Evolutionary conservation across 2,797 vertebrate genomes (phyloP), one percentile per base, ranked within the genome.

Genomic region (Erethizon dorsatum): DNA sequence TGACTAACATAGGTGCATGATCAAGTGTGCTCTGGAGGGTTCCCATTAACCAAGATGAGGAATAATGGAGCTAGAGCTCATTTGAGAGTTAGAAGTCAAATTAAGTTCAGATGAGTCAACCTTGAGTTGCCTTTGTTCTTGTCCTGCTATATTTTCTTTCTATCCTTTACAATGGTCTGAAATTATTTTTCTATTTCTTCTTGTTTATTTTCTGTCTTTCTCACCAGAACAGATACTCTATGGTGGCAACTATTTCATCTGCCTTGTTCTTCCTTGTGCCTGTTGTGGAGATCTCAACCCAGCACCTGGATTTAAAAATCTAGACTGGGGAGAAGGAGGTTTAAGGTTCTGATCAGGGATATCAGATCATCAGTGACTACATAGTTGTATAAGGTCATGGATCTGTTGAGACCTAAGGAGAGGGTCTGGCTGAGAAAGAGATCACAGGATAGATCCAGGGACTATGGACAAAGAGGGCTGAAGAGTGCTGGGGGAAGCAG

Each of bases 261-360:
- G 56, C 80, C 67, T 75, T 84, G 24, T 37, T 96, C 79, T 83
- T 95, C 67, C 47, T 86, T 57, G 0, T 67, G 56, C 78, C 69
- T 22, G 56, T 56, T 88, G 67, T 92, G 65, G 73, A 67, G 84
- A 54, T 59, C 75, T 83, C 69, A 73, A 78, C 59, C 6, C 31
- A 71, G 33, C 41, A 37, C 7, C 13, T 75, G 73, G 57, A 88
- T 14, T 88, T 75, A 65, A 2, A 24, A 31, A 85, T 67, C 56
- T 54, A 20, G 37, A 63, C 24, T 24, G 47, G 12, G 17, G 17
- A 50, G 69, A 61, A 28, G 31, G 11, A 24, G 20, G 12, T 13
- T 61, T 6, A 26, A 63, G 26, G 26, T 14, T 14, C 5, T 31
- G 57, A 56, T 14, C 59, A 18, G 45, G 45, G 31, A 41, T 67